Conservation (phyloP, 1,140 invertebrate species). For the Trichonephila clavata region DNA sequence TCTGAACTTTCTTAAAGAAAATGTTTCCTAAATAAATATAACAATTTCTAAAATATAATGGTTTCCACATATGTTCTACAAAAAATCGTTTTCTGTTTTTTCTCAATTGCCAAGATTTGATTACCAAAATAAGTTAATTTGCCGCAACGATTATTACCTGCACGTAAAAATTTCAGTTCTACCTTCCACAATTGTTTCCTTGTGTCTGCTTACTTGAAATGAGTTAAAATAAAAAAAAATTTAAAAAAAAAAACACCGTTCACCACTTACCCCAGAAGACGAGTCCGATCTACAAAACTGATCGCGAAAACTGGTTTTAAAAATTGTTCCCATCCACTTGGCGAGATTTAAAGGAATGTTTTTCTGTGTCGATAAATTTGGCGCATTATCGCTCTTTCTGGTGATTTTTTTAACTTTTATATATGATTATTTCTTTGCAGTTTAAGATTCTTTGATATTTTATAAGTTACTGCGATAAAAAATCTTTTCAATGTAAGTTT, state of each 20-base stretch:
- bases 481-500: too few species aligned
- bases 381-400: not conserved
- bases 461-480: too few species aligned
- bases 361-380: not conserved
- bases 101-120: not conserved
- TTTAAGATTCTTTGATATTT: not conserved
- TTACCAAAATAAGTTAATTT: too few species aligned
- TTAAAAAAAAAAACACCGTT: not conserved
- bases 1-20: too few species aligned
- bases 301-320: not conserved
- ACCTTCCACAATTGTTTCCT: constrained; percentile 11
- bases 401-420: not conserved
- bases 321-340: not conserved
- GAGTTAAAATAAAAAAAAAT: too few species aligned
- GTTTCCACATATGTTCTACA: too few species aligned
- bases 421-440: not conserved
- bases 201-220: not conserved
- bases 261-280: not conserved
- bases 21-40: too few species aligned
- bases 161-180: not conserved
- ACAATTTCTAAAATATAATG: too few species aligned
- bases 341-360: constrained; percentile 9
- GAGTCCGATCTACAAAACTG: not conserved
- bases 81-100: too few species aligned
- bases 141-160: not conserved